Evolutionary conservation across 2,888 invertebrate species (phyloP).

Genomic region (Hypolimnas misippus): DNA sequence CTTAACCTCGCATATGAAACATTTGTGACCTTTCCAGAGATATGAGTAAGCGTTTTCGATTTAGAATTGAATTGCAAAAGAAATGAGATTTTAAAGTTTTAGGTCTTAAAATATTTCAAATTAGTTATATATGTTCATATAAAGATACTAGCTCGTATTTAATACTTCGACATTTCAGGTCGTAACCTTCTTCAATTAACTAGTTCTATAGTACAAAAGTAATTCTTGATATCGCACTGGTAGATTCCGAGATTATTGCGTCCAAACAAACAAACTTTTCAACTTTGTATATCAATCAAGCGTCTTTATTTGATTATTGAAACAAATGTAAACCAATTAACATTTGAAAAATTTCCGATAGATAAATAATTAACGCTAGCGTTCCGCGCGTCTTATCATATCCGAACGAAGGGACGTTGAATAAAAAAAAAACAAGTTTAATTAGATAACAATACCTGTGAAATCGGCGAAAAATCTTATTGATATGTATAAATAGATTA

Average conservation of each 20-base stretch:
- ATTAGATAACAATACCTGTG: not conserved
- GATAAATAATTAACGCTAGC: not conserved
- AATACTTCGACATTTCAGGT: too few species aligned
- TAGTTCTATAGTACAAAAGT: too few species aligned
- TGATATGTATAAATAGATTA: too few species aligned
- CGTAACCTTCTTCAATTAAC: too few species aligned
- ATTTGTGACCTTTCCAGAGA: slow-evolving; percentile 15
- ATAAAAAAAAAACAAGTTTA: not conserved
- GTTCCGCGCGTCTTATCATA: not conserved
- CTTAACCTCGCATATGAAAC: slow-evolving; percentile 23
- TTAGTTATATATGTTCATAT: not conserved
- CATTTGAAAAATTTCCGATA: not conserved
- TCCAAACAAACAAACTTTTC: too few species aligned
- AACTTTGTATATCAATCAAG: not conserved
- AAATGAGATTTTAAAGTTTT: too few species aligned
- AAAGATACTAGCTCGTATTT: too few species aligned
- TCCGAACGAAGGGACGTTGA: not conserved
- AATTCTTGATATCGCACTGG: too few species aligned
- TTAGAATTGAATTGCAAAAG: not conserved
- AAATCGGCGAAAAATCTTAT: too few species aligned
- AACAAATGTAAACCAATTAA: slow-evolving; percentile 14
- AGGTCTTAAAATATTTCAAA: not conserved
- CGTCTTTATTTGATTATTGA: not conserved
- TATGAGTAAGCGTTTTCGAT: slow-evolving; percentile 20
- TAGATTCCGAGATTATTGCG: too few species aligned